These are phyloP conservation scores for Bovichtus variegatus DNA, from an alignment of 2,797 vertebrate species.

Conservation along the genomic window DNA sequence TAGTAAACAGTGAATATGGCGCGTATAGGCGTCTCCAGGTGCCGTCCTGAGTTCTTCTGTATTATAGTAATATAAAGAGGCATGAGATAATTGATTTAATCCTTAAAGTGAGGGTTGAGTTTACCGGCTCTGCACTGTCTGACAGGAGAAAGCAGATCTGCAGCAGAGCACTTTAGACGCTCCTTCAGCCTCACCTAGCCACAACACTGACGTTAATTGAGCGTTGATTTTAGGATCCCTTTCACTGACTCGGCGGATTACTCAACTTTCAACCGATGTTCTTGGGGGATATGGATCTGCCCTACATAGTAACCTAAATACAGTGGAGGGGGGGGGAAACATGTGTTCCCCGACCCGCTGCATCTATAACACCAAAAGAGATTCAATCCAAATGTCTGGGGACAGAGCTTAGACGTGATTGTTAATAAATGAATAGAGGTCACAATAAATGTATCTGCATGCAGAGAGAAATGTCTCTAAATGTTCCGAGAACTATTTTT, in stretches of 20 bases:
- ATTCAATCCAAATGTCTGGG: not conserved
- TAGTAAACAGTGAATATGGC: not conserved
- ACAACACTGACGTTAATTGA: conserved; percentile 84
- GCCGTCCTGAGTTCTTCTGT: too few relatives aligned
- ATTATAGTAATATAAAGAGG: conserved; percentile 12
- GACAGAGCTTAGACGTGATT: not conserved
- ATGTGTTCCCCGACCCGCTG: too few relatives aligned
- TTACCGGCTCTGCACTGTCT: conserved; percentile 22
- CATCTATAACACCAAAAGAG: not conserved
- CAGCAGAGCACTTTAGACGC: conserved; percentile 80
- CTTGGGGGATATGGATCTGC: conserved; percentile 32
- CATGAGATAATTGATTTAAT: conserved; percentile 41
- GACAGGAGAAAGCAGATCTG: conserved; percentile 77
- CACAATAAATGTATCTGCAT: not conserved
- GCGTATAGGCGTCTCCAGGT: not conserved
- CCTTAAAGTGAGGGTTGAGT: conserved; percentile 43
- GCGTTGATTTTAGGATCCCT: conserved; percentile 84
- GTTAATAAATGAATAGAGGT: not conserved
- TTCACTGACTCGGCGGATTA: conserved; percentile 80
- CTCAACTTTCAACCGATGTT: conserved; percentile 57
- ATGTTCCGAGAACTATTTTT: not conserved
- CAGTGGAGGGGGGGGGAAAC: not conserved
- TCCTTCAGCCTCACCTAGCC: conserved; percentile 87
- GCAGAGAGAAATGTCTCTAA: not conserved
- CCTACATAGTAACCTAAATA: not conserved